Conservation (phyloP, 2,113 vertebrate genomes). For the Datnioides undecimradiatus region DNA sequence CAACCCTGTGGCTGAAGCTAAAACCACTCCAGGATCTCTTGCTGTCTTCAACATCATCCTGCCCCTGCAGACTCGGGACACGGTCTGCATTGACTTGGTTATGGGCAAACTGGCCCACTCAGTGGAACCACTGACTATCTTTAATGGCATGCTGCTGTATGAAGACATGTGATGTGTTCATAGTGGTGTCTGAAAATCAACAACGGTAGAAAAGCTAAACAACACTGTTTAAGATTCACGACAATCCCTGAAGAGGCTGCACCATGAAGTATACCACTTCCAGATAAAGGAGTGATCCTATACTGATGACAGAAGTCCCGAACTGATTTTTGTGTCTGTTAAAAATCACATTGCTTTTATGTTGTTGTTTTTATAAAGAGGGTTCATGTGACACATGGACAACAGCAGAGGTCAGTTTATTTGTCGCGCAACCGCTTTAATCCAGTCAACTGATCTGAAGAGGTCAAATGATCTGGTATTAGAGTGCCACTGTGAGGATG, state of each 20-base stretch:
- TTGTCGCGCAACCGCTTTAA: constrained; percentile 7
- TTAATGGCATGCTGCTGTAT: constrained; percentile 92
- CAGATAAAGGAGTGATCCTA: constrained; percentile 1
- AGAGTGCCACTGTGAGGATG: constrained; percentile 5
- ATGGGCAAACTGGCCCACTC: constrained; percentile 93
- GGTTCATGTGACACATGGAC: constrained; percentile 17
- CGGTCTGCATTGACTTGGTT: constrained; percentile 93
- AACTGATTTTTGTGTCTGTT: neutral
- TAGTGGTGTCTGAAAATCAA: neutral
- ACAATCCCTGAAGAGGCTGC: constrained; percentile 25
- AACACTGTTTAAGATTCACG: neutral
- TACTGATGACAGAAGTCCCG: constrained; percentile 46
- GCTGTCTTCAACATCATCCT: constrained; percentile 93
- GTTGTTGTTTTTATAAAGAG: constrained; percentile 24
- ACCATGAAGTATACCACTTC: constrained; percentile 10
- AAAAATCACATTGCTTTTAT: neutral
- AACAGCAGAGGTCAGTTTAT: neutral
- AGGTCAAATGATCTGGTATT: constrained; percentile 7
- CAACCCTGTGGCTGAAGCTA: constrained; percentile 89
- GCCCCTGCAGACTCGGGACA: constrained; percentile 87
- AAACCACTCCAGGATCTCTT: constrained; percentile 86
- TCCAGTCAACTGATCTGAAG: constrained; percentile 26
- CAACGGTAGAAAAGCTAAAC: constrained; percentile 26
- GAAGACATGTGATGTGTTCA: constrained; percentile 69
- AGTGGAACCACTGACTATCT: constrained; percentile 92